Evolutionary conservation across 1,140 invertebrate genomes (phyloP), one percentile per base, ranked within the genome.

Genomic region (Drosophila ogumai): DNA sequence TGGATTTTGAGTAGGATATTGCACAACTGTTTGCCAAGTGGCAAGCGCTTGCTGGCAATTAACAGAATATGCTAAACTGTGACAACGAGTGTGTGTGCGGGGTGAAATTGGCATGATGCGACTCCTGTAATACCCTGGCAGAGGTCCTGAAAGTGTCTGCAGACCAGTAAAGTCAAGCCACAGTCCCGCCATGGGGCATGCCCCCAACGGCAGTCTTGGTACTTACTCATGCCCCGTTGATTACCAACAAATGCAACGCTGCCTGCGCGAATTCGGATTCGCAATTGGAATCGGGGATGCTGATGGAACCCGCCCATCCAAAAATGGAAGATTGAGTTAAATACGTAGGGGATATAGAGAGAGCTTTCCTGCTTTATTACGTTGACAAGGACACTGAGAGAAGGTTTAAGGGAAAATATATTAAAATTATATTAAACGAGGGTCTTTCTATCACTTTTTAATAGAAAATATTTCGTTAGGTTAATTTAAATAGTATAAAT

Each of bases 31-130:
- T 63, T 69, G 58, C 40, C 75, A 78, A 78, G 75, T 78, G 75
- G 75, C 75, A 78, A 79, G 56, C 74, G 75, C 63, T 78, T 57
- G 75, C 75, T 79, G 75, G 65, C 75, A 78, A 79, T 79, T 79
- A 79, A 79, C 75, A 72, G 65, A 78, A 78, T 79, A 78, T 79
- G 75, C 75, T 79, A 79, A 79, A 79, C 76, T 78, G 75, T 66
- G 56, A 78, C 75, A 78, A 64, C 66, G 75, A 68, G 57, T 46
- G 43, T 8, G 38, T 17, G 38, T 17, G 31, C 22, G 13, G n/a
- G 31, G 34, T 32, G 12, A 15, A 17, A 22, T 7, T 22, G 36
- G 36, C 43, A 44, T 12, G 49, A 40, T 31, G 40, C 32, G 38
- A 44, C 32, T 38, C n/a, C 22, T 3, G 44, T 31, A 19, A 68